Evolutionary conservation across 1,140 invertebrate genomes (phyloP).

Genomic region (Formica exsecta): DNA sequence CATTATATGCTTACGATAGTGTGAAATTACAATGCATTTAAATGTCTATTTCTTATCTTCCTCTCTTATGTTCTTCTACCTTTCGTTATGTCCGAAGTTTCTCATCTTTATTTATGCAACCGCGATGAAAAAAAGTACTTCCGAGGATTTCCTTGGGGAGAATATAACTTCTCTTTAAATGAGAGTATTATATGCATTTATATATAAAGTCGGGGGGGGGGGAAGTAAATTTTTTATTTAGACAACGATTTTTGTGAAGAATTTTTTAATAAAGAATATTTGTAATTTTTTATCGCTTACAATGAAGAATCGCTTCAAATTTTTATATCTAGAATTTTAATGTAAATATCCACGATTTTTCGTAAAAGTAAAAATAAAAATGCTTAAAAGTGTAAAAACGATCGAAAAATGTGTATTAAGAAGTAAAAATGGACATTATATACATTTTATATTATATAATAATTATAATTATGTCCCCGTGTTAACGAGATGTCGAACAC

Average conservation of each 20-base stretch:
- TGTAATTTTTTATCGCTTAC: neutral
- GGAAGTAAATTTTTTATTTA: neutral
- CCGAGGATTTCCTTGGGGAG: neutral
- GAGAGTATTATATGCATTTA: neutral
- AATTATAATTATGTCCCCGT: neutral
- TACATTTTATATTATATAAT: neutral
- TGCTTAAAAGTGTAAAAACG: too few relatives aligned
- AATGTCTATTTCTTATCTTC: neutral
- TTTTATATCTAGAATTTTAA: neutral
- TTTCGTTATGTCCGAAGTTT: slow-evolving; percentile 11
- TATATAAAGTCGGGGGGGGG: neutral
- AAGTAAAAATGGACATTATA: neutral
- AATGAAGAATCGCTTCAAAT: neutral
- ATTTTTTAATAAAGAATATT: neutral
- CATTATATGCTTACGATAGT: neutral
- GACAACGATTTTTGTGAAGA: neutral
- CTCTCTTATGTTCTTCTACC: neutral
- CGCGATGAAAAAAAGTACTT: neutral
- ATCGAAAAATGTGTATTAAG: neutral
- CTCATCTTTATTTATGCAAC: neutral
- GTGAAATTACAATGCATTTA: neutral
- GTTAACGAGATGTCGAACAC: neutral
- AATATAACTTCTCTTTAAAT: slow-evolving; percentile 8
- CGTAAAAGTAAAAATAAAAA: neutral
- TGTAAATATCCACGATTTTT: neutral